phyloP scores from a whole-genome alignment of 2,888 invertebrate species.

The Tinea pellionella region DNA sequence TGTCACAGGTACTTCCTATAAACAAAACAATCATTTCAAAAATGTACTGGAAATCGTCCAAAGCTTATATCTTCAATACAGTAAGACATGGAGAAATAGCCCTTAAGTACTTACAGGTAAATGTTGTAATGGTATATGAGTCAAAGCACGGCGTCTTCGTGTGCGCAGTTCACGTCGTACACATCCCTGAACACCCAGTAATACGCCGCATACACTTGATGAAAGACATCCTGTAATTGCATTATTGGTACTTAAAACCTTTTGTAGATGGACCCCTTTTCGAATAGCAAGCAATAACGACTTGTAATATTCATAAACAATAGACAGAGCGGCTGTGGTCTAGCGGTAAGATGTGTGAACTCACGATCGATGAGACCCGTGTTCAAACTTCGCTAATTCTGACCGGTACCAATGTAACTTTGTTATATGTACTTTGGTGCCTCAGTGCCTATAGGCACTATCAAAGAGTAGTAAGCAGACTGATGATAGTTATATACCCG shows the following conservation, averaged over 20 bases:
- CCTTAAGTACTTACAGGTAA: conserved; percentile 41
- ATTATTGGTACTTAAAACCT: background rate
- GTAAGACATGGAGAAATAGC: background rate
- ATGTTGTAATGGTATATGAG: conserved; percentile 59
- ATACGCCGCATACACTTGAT: conserved; percentile 71
- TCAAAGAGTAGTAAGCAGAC: no score
- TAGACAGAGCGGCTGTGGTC: no score
- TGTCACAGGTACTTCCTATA: conserved; percentile 45
- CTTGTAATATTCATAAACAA: no score
- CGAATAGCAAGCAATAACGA: no score
- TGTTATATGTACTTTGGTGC: no score
- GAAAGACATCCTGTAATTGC: conserved; percentile 55
- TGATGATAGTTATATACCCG: no score
- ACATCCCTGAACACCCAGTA: conserved; percentile 74
- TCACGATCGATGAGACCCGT: no score
- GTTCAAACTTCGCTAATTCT: no score
- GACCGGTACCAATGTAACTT: no score
- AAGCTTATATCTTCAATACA: no score
- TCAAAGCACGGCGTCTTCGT: conserved; percentile 45
- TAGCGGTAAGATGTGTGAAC: no score
- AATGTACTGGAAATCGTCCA: background rate
- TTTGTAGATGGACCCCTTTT: background rate
- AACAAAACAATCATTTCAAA: conserved; percentile 15
- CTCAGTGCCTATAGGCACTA: no score
- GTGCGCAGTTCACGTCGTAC: conserved; percentile 63